phyloP scores from a whole-genome alignment of 2,797 vertebrate genomes.

The Bothrops alternatus region DNA sequence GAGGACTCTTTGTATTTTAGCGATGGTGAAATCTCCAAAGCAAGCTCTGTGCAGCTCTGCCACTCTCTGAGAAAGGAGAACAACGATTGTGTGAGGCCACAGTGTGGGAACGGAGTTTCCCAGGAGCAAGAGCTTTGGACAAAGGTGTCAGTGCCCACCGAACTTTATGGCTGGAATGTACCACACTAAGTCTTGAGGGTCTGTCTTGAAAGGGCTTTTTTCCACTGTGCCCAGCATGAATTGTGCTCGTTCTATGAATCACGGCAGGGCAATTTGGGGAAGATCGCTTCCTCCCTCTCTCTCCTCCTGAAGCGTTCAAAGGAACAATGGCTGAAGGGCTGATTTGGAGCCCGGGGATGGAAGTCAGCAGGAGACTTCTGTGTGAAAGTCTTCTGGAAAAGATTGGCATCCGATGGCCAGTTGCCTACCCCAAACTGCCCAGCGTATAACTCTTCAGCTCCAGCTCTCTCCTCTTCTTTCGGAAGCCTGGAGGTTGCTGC shows the following conservation, averaged over 20 bases:
- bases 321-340: neutral
- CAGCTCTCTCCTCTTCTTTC: neutral
- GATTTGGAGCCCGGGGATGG: neutral
- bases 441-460: neutral
- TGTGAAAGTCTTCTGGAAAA: neutral
- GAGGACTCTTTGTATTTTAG: neutral
- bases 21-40: neutral
- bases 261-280: neutral
- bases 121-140: neutral
- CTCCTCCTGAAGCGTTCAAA: neutral
- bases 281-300: neutral
- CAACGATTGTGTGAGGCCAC: neutral
- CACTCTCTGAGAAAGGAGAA: neutral
- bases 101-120: neutral
- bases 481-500: neutral
- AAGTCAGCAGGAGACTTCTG: neutral
- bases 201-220: slow-evolving; percentile 32
- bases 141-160: slow-evolving; percentile 25
- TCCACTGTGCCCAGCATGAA: slow-evolving; percentile 7
- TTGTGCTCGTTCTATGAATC: neutral
- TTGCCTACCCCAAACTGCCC: neutral
- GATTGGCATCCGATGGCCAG: neutral
- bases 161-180: slow-evolving; percentile 37
- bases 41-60: neutral
- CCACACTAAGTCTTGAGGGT: slow-evolving; percentile 29